A percentile compares a stretch with the other conserved stretches of the same genome.
phyloP scores from a whole-genome alignment of 2,888 invertebrate genomes.

The Allolobophora icterica region DNA sequence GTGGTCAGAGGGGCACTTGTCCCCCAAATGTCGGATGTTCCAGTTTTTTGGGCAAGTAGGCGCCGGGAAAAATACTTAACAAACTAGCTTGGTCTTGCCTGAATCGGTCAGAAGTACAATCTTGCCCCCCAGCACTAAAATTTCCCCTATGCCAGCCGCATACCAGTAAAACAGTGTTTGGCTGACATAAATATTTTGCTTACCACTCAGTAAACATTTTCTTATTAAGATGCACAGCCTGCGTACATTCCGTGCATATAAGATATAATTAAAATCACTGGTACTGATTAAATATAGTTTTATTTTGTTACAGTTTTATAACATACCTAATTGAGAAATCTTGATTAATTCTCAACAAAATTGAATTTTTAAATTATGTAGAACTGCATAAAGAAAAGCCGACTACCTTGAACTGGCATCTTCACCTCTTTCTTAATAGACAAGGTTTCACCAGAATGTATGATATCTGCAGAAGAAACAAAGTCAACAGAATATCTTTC shows the following conservation, averaged over 20 bases:
- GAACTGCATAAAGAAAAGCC: background rate
- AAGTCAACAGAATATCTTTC: background rate
- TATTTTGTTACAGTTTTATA: background rate
- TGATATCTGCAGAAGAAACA: slow-evolving; percentile 59
- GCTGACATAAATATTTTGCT: too few relatives aligned
- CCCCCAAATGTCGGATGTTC: too few relatives aligned
- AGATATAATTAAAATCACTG: background rate
- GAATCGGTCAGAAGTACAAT: too few relatives aligned
- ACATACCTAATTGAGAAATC: background rate
- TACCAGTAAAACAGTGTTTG: too few relatives aligned
- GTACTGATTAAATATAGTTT: background rate
- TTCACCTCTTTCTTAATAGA: slow-evolving; percentile 81
- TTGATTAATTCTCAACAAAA: background rate
- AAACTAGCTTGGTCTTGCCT: too few relatives aligned
- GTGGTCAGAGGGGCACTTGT: too few relatives aligned
- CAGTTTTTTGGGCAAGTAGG: too few relatives aligned
- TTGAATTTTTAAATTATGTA: background rate
- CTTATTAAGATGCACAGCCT: background rate
- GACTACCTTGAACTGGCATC: slow-evolving; percentile 76
- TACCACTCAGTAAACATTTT: too few relatives aligned
- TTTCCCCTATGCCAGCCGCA: too few relatives aligned
- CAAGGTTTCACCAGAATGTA: slow-evolving; percentile 68
- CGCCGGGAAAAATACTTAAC: too few relatives aligned
- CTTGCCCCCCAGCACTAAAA: too few relatives aligned
- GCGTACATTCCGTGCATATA: background rate